These are phyloP conservation scores for Suncus etruscus DNA, from an alignment of 2,113 vertebrate species.

Conservation along the genomic window DNA sequence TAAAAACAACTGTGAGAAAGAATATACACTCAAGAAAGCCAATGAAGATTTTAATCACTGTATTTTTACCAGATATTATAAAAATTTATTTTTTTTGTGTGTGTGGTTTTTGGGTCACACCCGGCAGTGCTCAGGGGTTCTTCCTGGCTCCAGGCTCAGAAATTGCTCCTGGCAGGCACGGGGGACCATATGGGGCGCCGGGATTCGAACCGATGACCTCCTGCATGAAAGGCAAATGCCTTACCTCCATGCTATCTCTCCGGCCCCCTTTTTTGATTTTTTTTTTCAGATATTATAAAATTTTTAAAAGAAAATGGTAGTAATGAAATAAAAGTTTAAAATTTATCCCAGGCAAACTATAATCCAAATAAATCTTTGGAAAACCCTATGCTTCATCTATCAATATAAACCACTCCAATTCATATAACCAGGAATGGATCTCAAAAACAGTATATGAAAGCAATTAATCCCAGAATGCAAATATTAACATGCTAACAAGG, in stretches of 20 bases:
- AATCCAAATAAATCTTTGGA: neutral
- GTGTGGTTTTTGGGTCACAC: too few species aligned
- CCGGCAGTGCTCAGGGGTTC: too few species aligned
- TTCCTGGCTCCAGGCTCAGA: too few species aligned
- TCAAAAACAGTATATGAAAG: neutral
- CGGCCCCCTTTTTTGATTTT: too few species aligned
- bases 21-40: neutral
- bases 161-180: too few species aligned
- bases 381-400: neutral
- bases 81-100: too few species aligned
- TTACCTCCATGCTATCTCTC: too few species aligned
- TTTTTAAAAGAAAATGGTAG: slow-evolving; percentile 49
- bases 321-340: neutral
- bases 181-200: too few species aligned
- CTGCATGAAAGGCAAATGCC: too few species aligned
- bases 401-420: slow-evolving; percentile 2
- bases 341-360: neutral
- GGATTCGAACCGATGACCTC: too few species aligned
- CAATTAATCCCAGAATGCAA: neutral
- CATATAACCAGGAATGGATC: neutral
- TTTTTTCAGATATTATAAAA: too few species aligned
- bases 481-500: slow-evolving; percentile 11
- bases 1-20: neutral
- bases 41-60: slow-evolving; percentile 12
- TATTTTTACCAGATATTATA: slow-evolving; percentile 13